phyloP scores from a whole-genome alignment of 2,797 vertebrate species.

The Simalia tracyae region DNA sequence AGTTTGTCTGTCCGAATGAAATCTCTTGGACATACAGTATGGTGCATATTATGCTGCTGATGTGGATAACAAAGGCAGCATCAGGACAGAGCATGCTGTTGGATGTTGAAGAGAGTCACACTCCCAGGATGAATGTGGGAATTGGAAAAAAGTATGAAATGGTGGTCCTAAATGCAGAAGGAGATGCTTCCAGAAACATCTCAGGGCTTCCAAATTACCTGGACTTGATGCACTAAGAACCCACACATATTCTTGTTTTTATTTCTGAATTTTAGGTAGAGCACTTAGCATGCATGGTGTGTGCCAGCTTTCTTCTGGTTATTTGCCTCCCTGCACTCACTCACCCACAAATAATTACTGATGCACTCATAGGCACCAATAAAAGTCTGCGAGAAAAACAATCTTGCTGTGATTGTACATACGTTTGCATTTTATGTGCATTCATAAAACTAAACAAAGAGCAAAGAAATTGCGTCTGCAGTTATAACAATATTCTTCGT shows the following conservation, averaged over 20 bases:
- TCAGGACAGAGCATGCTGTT: too few species aligned
- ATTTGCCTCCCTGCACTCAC: not conserved
- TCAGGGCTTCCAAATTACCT: not conserved
- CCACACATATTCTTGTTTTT: not conserved
- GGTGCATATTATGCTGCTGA: not conserved
- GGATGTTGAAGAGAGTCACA: not conserved
- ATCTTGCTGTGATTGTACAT: not conserved
- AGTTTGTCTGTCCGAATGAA: not conserved
- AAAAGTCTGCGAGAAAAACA: not conserved
- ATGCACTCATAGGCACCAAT: not conserved
- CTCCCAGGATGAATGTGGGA: not conserved
- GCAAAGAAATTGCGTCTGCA: too few species aligned
- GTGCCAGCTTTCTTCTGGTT: not conserved
- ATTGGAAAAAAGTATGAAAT: not conserved
- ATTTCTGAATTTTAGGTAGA: not conserved
- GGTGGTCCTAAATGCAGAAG: not conserved
- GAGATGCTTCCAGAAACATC: not conserved
- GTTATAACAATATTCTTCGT: not conserved
- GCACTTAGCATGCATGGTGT: not conserved
- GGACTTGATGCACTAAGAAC: not conserved
- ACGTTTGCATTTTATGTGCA: not conserved
- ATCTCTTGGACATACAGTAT: not conserved
- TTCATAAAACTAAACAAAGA: not conserved
- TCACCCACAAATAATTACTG: not conserved
- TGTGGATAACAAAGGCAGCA: not conserved